These are phyloP conservation scores for Adoxophyes honmai DNA, from an alignment of 1,140 invertebrate species.

Conservation along the genomic window DNA sequence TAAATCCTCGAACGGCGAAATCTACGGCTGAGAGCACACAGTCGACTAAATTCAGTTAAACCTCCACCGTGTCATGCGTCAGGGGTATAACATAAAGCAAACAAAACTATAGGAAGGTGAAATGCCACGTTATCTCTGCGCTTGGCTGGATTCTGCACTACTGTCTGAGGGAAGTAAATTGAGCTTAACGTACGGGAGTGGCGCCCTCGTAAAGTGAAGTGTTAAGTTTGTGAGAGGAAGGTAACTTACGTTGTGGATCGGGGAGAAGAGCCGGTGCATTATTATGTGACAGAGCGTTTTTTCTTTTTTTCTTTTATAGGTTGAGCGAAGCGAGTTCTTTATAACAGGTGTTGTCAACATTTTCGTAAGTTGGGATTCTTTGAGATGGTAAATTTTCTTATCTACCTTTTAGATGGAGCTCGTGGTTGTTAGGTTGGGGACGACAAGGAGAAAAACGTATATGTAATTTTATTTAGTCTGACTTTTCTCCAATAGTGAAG, in stretches of 20 bases:
- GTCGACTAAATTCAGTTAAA: slow-evolving; percentile 1
- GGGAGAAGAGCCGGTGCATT: background rate
- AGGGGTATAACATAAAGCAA: slow-evolving; percentile 5
- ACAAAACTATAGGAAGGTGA: slow-evolving; percentile 3
- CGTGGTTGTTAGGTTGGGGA: no score
- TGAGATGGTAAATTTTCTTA: no score
- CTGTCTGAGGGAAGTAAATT: background rate
- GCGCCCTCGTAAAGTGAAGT: background rate
- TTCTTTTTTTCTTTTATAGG: no score
- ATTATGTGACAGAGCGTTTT: no score
- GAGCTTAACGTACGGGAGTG: background rate
- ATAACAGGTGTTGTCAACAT: no score
- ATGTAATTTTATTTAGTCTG: no score
- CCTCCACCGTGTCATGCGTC: background rate
- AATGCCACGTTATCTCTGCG: background rate
- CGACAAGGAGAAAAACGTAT: no score
- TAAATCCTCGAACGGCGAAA: background rate
- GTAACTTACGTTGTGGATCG: background rate
- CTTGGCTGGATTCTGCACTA: background rate
- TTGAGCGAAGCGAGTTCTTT: no score
- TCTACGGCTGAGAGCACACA: background rate
- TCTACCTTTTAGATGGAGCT: no score
- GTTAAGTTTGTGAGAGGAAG: slow-evolving; percentile 4
- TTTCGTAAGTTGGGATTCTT: no score
- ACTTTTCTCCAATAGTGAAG: no score